A percentile compares a stretch with the other conserved stretches of the same genome.
These are phyloP conservation scores for Delichon dasypus DNA, from an alignment of 2,797 vertebrate genomes.

Conservation along the genomic window DNA sequence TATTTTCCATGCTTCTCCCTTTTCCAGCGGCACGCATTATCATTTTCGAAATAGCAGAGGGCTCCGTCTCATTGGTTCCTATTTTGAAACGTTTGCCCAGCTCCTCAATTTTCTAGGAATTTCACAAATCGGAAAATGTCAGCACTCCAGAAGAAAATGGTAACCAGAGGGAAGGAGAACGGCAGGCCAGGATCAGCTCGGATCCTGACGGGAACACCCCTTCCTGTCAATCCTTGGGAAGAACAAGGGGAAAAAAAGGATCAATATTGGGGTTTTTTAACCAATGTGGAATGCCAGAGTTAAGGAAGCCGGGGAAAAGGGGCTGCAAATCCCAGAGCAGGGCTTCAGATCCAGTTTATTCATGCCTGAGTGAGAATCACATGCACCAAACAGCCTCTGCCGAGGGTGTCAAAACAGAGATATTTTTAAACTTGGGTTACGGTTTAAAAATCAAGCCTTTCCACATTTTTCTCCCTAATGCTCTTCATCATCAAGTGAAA, in stretches of 20 bases:
- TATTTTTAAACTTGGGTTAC: background rate
- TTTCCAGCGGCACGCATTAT: constrained; percentile 21
- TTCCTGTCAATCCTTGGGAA: background rate
- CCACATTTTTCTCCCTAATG: background rate
- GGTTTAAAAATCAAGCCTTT: background rate
- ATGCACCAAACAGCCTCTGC: background rate
- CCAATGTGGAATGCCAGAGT: background rate
- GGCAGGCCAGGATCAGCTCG: background rate
- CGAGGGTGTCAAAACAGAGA: background rate
- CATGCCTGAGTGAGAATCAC: background rate
- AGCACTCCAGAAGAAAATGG: constrained; percentile 12
- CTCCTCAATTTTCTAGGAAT: constrained; percentile 56
- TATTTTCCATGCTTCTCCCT: constrained; percentile 51
- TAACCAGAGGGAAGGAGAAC: background rate
- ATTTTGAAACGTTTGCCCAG: background rate
- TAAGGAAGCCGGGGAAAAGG: background rate
- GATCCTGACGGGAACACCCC: background rate
- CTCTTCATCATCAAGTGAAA: background rate
- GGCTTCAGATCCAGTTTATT: background rate
- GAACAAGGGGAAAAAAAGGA: background rate
- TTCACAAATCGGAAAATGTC: constrained; percentile 12
- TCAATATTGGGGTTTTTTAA: background rate
- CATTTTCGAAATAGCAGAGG: background rate
- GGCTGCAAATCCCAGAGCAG: background rate
- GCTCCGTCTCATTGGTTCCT: background rate